phyloP scores from a whole-genome alignment of 1,140 invertebrate genomes.

The Drosophila neocordata region DNA sequence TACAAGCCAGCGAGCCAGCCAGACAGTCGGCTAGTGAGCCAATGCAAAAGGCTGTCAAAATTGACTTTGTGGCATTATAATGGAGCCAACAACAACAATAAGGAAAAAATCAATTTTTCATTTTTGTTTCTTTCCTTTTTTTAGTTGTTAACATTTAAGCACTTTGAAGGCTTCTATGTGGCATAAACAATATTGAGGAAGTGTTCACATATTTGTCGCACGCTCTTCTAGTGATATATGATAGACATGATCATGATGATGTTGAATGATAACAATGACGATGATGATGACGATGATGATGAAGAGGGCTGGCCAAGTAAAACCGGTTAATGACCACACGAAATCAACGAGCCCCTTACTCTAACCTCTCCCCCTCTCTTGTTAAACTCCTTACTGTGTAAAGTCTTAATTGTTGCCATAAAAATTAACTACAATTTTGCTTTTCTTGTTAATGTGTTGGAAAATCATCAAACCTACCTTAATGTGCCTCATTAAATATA shows the following conservation, averaged over 20 bases:
- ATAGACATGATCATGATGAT: constrained; percentile 40
- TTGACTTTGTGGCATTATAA: constrained; percentile 17
- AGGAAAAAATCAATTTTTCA: constrained; percentile 44
- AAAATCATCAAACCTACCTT: constrained; percentile 5
- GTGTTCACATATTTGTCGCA: constrained; percentile 16
- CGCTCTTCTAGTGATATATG: constrained; percentile 37
- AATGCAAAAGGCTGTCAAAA: constrained; percentile 6
- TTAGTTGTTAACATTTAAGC: neutral
- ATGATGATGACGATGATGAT: neutral
- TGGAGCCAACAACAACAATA: neutral
- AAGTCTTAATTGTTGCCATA: constrained; percentile 40
- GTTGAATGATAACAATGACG: neutral
- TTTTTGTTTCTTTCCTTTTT: neutral
- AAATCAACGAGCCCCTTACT: neutral
- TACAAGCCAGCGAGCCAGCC: constrained; percentile 17
- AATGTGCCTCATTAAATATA: constrained; percentile 7
- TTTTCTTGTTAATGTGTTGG: constrained; percentile 14
- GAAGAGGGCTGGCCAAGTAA: constrained; percentile 12
- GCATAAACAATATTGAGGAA: constrained; percentile 28
- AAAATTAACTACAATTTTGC: constrained; percentile 36
- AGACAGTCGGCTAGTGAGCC: neutral
- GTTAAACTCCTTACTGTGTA: neutral
- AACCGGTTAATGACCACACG: constrained; percentile 5
- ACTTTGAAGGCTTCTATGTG: constrained; percentile 24
- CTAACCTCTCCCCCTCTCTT: neutral